phyloP scores from a whole-genome alignment of 2,797 vertebrate species.

The Typhlichthys subterraneus region DNA sequence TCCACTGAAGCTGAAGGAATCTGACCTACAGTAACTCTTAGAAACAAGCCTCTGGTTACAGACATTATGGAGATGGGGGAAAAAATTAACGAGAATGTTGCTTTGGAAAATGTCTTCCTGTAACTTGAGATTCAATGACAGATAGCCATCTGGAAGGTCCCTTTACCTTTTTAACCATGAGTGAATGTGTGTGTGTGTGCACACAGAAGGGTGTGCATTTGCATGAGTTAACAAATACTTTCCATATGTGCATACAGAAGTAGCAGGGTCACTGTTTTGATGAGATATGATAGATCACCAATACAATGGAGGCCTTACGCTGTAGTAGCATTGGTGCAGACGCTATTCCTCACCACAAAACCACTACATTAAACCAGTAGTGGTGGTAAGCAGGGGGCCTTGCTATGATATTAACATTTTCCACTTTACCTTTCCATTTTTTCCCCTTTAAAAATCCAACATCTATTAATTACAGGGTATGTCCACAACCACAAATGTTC shows the following conservation, averaged over 20 bases:
- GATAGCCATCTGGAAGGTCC: slow-evolving; percentile 69
- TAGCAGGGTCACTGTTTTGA: slow-evolving; percentile 57
- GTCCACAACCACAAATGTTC: slow-evolving; percentile 23
- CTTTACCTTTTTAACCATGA: slow-evolving; percentile 43
- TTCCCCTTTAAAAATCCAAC: slow-evolving; percentile 20
- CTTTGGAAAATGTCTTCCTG: slow-evolving; percentile 69
- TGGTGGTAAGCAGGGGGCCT: slow-evolving; percentile 39
- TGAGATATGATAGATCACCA: slow-evolving; percentile 57
- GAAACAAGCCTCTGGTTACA: slow-evolving; percentile 35
- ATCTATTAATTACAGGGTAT: slow-evolving; percentile 38
- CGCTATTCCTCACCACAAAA: slow-evolving; percentile 41
- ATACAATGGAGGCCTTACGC: slow-evolving; percentile 29
- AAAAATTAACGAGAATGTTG: slow-evolving; percentile 60
- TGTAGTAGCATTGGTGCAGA: slow-evolving; percentile 39
- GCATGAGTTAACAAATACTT: slow-evolving; percentile 51
- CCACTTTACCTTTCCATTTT: slow-evolving; percentile 22
- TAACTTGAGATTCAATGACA: slow-evolving; percentile 55
- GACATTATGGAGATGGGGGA: slow-evolving; percentile 35
- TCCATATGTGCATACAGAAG: slow-evolving; percentile 61
- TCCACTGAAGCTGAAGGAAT: slow-evolving; percentile 8
- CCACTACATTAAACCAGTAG: slow-evolving; percentile 47
- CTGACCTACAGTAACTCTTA: slow-evolving; percentile 32
- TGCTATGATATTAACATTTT: slow-evolving; percentile 49
- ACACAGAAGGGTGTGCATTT: slow-evolving; percentile 18
- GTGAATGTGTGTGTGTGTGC: slow-evolving; percentile 24